Conservation (phyloP, 2,888 invertebrate genomes). For the Ceriagrion tenellum region DNA sequence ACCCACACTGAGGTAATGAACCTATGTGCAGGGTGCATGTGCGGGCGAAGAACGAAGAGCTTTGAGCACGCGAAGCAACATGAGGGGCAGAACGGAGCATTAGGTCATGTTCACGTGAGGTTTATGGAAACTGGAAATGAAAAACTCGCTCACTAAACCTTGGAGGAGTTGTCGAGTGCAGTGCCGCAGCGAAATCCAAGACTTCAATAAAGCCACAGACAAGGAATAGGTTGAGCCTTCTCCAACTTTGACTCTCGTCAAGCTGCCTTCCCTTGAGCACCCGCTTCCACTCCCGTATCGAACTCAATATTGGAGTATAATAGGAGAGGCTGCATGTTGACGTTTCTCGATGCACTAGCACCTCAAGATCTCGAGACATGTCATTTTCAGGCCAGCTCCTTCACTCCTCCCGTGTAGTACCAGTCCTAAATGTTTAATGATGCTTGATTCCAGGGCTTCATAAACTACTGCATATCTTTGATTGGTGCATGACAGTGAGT, state of each 20-base stretch:
- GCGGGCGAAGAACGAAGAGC: no score
- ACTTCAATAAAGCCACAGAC: not conserved
- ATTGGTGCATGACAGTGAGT: no score
- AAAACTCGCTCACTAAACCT: not conserved
- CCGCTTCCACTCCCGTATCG: not conserved
- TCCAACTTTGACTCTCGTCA: not conserved
- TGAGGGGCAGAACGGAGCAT: not conserved
- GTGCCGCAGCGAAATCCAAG: not conserved
- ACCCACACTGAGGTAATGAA: no score
- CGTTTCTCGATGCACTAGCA: not conserved
- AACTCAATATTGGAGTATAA: not conserved
- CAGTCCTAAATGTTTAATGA: no score
- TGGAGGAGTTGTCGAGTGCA: not conserved
- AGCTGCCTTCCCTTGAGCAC: not conserved
- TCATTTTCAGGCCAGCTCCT: not conserved
- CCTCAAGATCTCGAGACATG: not conserved
- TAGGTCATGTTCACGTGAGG: slow-evolving; percentile 16
- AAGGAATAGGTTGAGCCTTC: not conserved
- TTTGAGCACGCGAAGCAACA: not conserved
- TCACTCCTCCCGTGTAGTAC: not conserved
- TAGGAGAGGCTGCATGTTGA: not conserved
- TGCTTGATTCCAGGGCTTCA: no score
- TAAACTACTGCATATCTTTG: no score
- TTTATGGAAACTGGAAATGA: not conserved
- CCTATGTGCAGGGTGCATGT: no score